These are phyloP conservation scores for Dendrolimus houi DNA, from an alignment of 2,888 invertebrate species.

Conservation along the genomic window DNA sequence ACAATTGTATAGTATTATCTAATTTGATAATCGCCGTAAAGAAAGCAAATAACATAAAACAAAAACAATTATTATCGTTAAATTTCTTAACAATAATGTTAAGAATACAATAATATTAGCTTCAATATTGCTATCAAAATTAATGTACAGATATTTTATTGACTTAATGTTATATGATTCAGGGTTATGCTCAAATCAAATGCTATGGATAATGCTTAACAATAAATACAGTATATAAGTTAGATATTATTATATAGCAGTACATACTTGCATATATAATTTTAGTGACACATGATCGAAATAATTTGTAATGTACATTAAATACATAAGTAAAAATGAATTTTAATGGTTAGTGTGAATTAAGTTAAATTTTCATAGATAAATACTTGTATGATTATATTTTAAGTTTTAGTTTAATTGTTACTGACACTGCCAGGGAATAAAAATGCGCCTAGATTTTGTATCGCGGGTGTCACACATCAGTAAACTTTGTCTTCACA, in stretches of 20 bases:
- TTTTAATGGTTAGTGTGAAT: constrained; percentile 69
- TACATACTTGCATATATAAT: constrained; percentile 23
- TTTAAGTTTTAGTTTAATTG: constrained; percentile 30
- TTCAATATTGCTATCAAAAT: constrained; percentile 1
- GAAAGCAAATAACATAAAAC: too few relatives aligned
- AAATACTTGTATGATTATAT: constrained; percentile 35
- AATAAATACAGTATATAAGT: constrained; percentile 24
- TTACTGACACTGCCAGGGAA: background rate
- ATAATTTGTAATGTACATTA: constrained; percentile 77
- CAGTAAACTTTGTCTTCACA: too few relatives aligned
- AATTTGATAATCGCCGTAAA: too few relatives aligned
- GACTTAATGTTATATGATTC: constrained; percentile 21
- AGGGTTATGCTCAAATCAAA: constrained; percentile 48
- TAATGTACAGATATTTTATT: constrained; percentile 42
- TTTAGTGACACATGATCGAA: constrained; percentile 44
- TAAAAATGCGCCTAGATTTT: background rate
- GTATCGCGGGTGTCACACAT: too few relatives aligned
- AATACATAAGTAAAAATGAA: constrained; percentile 67
- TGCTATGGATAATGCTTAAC: constrained; percentile 21
- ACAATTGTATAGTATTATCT: too few relatives aligned
- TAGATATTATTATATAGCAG: constrained; percentile 26
- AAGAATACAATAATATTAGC: too few relatives aligned
- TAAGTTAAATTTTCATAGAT: constrained; percentile 41
- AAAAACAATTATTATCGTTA: too few relatives aligned
- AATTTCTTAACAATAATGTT: too few relatives aligned